Evolutionary conservation across 1,140 invertebrate genomes (phyloP).

Genomic region (Ostrea edulis): DNA sequence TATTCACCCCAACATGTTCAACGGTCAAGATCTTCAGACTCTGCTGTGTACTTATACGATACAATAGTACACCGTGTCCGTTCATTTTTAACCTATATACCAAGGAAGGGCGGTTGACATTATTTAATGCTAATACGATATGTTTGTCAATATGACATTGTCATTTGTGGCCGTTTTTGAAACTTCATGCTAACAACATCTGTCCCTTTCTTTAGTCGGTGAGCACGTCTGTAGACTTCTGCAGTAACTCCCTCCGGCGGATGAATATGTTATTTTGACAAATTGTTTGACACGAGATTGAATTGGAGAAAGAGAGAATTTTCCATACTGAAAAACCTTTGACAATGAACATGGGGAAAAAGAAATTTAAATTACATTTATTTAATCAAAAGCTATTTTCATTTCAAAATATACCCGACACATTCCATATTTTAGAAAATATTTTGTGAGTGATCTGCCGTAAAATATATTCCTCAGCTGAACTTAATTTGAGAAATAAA

Average conservation of each 20-base stretch:
- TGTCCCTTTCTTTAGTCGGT: not conserved
- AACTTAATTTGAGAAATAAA: too few relatives aligned
- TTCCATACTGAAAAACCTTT: too few relatives aligned
- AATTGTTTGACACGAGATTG: not conserved
- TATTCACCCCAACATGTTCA: not conserved
- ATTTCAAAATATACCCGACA: too few relatives aligned
- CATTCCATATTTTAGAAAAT: too few relatives aligned
- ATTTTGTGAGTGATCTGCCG: too few relatives aligned
- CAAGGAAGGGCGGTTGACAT: constrained; percentile 21
- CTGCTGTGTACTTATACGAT: not conserved
- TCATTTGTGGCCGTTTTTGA: not conserved
- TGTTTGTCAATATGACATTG: constrained; percentile 22
- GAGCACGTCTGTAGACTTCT: not conserved
- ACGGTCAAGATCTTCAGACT: not conserved
- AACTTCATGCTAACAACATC: not conserved
- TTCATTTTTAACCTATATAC: not conserved
- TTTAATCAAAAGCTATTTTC: too few relatives aligned
- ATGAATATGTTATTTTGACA: not conserved
- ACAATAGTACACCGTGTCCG: not conserved
- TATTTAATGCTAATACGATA: not conserved
- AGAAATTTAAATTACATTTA: too few relatives aligned
- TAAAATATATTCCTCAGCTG: too few relatives aligned
- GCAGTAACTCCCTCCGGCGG: not conserved
- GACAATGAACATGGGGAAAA: too few relatives aligned
- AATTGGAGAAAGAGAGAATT: too few relatives aligned